These are phyloP conservation scores for Rhombomys opimus DNA, from an alignment of 2,113 vertebrate genomes.

Conservation along the genomic window DNA sequence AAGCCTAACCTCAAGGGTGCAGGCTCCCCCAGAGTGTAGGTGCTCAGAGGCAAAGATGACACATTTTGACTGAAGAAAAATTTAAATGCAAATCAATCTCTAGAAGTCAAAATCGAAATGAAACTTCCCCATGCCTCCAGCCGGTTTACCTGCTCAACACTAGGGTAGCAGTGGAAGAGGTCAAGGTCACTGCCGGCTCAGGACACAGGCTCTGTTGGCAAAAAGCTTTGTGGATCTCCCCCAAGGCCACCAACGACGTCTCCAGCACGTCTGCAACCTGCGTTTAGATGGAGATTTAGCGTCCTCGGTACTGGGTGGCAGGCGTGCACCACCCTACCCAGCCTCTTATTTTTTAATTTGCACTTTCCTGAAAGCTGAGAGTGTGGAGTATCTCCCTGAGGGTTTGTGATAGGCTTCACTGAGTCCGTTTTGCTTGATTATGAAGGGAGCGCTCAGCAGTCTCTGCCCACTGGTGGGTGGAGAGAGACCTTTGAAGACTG, in stretches of 20 bases:
- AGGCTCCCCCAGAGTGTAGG: constrained; percentile 58
- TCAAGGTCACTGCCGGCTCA: neutral
- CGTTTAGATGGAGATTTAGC: neutral
- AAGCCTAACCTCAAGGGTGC: constrained; percentile 65
- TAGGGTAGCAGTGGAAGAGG: neutral
- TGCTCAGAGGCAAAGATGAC: constrained; percentile 59
- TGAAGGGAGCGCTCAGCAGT: neutral
- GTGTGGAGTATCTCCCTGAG: neutral
- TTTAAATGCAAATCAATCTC: neutral
- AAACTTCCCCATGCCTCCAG: fast-evolving
- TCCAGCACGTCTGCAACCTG: constrained; percentile 62
- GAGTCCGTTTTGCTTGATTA: neutral
- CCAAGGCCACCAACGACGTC: constrained; percentile 35
- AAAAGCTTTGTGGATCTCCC: constrained; percentile 45
- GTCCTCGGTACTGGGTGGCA: neutral
- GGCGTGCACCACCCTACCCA: neutral
- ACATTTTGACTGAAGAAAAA: constrained; percentile 50
- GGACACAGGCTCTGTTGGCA: neutral
- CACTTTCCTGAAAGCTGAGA: neutral
- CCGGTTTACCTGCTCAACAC: constrained; percentile 41
- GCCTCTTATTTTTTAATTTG: neutral
- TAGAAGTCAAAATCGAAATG: neutral
- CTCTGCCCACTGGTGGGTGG: neutral
- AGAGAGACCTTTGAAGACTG: neutral
- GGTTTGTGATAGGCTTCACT: neutral